phyloP scores from a whole-genome alignment of 2,888 invertebrate genomes.

The Thymelicus lineola region DNA sequence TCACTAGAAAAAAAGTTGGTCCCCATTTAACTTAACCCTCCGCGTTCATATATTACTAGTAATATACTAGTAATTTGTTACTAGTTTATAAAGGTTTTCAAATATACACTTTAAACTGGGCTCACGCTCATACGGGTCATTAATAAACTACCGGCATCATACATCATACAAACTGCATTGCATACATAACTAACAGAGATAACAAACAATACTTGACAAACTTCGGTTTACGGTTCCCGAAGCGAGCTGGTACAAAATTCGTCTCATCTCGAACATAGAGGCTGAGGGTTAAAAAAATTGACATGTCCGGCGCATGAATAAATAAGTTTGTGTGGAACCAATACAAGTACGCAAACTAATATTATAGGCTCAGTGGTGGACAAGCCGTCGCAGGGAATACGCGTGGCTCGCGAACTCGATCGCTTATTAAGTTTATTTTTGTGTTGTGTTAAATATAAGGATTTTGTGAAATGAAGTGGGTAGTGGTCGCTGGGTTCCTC shows the following conservation, averaged over 20 bases:
- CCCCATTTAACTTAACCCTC: conserved; percentile 1
- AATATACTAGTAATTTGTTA: too few species aligned
- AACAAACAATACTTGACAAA: conserved; percentile 5
- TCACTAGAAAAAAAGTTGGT: neutral
- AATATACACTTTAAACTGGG: neutral
- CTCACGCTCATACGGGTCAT: conserved; percentile 8
- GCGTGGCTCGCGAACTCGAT: conserved; percentile 45
- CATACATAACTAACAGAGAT: conserved; percentile 11
- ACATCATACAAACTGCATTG: neutral
- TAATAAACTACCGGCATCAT: conserved; percentile 5
- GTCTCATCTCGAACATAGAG: conserved; percentile 11
- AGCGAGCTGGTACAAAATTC: conserved; percentile 5
- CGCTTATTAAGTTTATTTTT: conserved; percentile 47
- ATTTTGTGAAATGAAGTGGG: conserved; percentile 76
- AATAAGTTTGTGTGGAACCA: conserved; percentile 61
- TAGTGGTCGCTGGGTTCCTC: conserved; percentile 62
- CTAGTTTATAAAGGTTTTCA: neutral
- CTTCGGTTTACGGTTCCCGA: neutral
- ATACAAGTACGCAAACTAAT: conserved; percentile 56
- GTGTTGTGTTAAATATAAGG: conserved; percentile 60
- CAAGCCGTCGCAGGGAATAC: conserved; percentile 59
- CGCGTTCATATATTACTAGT: neutral
- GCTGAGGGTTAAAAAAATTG: conserved; percentile 34
- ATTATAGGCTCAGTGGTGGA: conserved; percentile 61
- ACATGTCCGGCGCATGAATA: conserved; percentile 30